A percentile compares a stretch with the other conserved stretches of the same genome.
These are phyloP conservation scores for Sylvilagus bachmani DNA, from an alignment of 2,113 vertebrate species.

Conservation along the genomic window DNA sequence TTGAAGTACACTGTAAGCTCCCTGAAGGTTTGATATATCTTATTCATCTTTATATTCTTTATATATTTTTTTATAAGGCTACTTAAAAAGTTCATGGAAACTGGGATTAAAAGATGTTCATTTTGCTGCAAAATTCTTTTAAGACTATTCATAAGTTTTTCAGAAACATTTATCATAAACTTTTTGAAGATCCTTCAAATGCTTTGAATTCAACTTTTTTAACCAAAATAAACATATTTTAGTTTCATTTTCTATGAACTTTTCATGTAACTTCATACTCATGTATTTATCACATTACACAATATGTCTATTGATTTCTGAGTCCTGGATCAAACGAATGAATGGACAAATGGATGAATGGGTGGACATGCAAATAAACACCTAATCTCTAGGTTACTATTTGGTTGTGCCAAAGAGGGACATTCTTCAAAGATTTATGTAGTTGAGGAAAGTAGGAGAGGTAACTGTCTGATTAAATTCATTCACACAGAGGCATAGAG, in stretches of 20 bases:
- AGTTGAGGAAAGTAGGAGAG: slow-evolving; percentile 9
- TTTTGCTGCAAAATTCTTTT: too few species aligned
- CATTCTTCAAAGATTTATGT: background rate
- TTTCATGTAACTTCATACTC: too few species aligned
- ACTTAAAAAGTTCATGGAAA: too few species aligned
- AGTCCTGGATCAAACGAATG: background rate
- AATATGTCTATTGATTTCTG: background rate
- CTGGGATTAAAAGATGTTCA: too few species aligned
- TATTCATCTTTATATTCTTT: slow-evolving; percentile 30
- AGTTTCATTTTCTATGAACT: too few species aligned
- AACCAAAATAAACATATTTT: too few species aligned
- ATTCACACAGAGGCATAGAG: background rate
- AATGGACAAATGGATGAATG: background rate
- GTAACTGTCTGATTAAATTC: background rate
- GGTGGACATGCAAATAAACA: background rate
- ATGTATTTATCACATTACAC: slow-evolving; percentile 14
- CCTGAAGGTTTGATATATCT: slow-evolving; percentile 12
- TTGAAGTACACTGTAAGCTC: background rate
- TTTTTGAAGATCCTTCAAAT: too few species aligned
- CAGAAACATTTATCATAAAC: too few species aligned
- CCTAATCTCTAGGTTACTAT: background rate
- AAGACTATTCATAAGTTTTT: too few species aligned
- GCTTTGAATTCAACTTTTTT: too few species aligned
- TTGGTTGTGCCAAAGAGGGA: background rate
- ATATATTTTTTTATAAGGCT: too few species aligned